These are phyloP conservation scores for Microtus pennsylvanicus DNA, from an alignment of 2,113 vertebrate genomes.

Conservation along the genomic window DNA sequence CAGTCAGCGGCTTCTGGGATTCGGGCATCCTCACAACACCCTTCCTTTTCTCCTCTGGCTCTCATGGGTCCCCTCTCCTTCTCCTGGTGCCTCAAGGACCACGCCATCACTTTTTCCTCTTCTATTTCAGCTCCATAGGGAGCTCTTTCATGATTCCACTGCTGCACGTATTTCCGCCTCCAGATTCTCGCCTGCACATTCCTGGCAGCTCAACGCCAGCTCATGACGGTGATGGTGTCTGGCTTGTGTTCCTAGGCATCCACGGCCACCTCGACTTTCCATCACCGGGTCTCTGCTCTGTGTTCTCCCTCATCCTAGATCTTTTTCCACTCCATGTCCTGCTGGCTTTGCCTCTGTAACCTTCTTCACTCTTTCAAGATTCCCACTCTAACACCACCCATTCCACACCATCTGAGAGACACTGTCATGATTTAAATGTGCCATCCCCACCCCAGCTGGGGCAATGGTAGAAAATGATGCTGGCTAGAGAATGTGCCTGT, in stretches of 20 bases:
- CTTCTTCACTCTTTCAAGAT: neutral
- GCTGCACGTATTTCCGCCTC: neutral
- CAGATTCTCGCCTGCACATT: neutral
- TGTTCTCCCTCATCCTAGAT: neutral
- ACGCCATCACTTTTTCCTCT: neutral
- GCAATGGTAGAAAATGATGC: neutral
- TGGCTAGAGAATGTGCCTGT: neutral
- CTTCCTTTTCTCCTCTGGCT: neutral
- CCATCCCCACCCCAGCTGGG: too few relatives aligned
- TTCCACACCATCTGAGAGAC: neutral
- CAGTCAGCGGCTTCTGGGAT: neutral
- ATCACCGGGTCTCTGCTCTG: neutral
- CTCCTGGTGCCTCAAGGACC: neutral
- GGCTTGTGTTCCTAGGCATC: neutral
- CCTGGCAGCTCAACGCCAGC: neutral
- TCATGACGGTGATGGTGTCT: neutral
- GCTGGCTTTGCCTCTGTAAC: neutral
- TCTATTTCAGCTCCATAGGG: neutral
- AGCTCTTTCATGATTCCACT: neutral
- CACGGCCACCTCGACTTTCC: neutral
- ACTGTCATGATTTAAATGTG: neutral
- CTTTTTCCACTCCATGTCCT: neutral
- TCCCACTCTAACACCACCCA: neutral
- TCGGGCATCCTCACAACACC: rapidly evolving
- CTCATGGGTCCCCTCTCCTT: neutral